Evolutionary conservation across 2,113 vertebrate species (phyloP), one percentile per base, ranked within the genome.

Genomic region (Zosterops lateralis): DNA sequence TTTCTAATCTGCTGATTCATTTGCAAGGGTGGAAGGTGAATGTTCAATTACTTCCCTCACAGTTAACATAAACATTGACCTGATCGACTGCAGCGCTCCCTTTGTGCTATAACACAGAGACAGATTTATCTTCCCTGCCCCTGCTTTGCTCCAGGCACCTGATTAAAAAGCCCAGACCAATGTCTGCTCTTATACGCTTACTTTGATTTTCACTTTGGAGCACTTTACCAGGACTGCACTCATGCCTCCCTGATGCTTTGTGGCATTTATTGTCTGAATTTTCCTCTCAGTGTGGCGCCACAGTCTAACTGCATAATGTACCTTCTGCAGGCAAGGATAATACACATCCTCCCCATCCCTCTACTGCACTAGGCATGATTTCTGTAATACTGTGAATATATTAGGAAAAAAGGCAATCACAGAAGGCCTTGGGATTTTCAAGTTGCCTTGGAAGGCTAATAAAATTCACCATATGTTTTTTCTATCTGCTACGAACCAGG

Each of bases 151-250:
- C 66, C 44, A 92, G 92, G 81, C 25, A 10, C 81, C 90, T 96
- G 93, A 97, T 95, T 97, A 94, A 96, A 97, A 97, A 90, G 29
- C 58, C 44, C 51, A 96, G 86, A 86, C 77, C 71, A 81, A 66
- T 50, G 74, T 87, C 93, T 96, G 83, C 76, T 97, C 97, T 96
- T 95, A 90, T 92, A 87, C 87, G 18, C 48, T 95, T 95, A 60
- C 83, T 97, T 97, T 96, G 85, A 96, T 97, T 96, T 97, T 91
- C 54, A 95, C 60, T 96, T 95, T 95, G 72, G 79, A 92, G 71
- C 72, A 84, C 74, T 95, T 96, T 89, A 80, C 36, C 54, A 77
- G 51, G 84, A 72, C 60, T 82, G 14, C 72, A 76, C 60, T 91
- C 65, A 29, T 42, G 88, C 64, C 28, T 93, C 64, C 47, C 54